Conservation (phyloP, 2,888 invertebrate genomes). For the Tineola bisselliella region DNA sequence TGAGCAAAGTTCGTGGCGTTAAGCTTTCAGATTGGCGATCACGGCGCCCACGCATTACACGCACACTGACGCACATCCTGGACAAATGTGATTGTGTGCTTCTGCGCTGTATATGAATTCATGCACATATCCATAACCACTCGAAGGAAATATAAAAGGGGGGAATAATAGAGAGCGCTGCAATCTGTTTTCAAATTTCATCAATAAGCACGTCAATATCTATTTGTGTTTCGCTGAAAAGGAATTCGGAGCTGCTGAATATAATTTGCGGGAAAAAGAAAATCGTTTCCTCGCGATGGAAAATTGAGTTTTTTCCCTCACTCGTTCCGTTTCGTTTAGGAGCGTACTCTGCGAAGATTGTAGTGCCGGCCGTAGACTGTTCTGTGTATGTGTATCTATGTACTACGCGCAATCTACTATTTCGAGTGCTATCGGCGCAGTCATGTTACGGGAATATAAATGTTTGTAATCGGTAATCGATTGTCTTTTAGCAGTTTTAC, state of each 20-base stretch:
- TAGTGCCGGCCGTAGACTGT: background rate
- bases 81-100: no score
- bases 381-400: background rate
- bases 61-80: no score
- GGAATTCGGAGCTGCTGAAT: background rate
- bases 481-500: background rate
- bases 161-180: background rate
- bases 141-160: background rate
- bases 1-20: background rate
- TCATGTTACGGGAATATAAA: no score
- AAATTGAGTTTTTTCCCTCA: slow-evolving; percentile 8
- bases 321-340: slow-evolving; percentile 7
- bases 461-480: no score
- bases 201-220: slow-evolving; percentile 5
- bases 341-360: background rate
- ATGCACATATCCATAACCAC: no score
- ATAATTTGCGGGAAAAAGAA: slow-evolving; percentile 12
- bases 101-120: no score
- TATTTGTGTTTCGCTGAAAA: slow-evolving; percentile 5
- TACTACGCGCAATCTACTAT: background rate
- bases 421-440: background rate
- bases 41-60: background rate
- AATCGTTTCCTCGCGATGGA: slow-evolving; percentile 10
- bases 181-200: background rate
- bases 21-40: background rate